Conservation (phyloP, 92 coral and sea anemone genomes). For the Bergia sp. region DNA sequence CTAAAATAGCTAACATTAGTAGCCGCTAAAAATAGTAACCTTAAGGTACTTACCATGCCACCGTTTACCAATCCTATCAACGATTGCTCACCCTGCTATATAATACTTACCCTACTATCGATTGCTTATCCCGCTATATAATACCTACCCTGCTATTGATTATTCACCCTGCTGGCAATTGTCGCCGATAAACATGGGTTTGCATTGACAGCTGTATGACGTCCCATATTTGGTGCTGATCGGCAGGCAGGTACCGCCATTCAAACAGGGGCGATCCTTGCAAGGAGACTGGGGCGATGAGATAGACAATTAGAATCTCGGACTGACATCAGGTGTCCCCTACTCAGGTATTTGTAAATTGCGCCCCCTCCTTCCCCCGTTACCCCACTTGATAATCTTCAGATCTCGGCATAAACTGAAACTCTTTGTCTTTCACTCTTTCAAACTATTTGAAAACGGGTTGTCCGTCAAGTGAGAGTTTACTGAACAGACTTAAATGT, state of each 20-base stretch:
- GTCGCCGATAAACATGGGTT: neutral
- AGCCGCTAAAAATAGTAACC: no score
- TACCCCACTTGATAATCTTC: no score
- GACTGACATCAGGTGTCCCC: neutral
- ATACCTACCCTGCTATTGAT: neutral
- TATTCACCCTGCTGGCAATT: neutral
- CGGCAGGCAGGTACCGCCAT: slow-evolving; percentile 7
- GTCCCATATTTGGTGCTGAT: neutral
- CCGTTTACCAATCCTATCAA: no score
- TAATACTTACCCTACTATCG: no score
- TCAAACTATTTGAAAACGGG: neutral
- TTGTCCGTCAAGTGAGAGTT: neutral
- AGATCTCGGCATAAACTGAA: no score
- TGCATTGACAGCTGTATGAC: neutral
- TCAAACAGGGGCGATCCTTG: neutral
- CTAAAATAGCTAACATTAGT: no score
- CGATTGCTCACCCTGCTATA: no score
- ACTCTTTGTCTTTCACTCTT: no score
- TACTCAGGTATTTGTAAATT: neutral
- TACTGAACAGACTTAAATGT: no score
- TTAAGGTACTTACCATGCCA: no score
- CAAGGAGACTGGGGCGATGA: neutral
- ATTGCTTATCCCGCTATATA: neutral
- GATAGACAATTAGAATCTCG: neutral
- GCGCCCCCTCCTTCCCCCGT: no score